These are phyloP conservation scores for Celastrina argiolus DNA, from an alignment of 2,888 invertebrate species.

Conservation along the genomic window DNA sequence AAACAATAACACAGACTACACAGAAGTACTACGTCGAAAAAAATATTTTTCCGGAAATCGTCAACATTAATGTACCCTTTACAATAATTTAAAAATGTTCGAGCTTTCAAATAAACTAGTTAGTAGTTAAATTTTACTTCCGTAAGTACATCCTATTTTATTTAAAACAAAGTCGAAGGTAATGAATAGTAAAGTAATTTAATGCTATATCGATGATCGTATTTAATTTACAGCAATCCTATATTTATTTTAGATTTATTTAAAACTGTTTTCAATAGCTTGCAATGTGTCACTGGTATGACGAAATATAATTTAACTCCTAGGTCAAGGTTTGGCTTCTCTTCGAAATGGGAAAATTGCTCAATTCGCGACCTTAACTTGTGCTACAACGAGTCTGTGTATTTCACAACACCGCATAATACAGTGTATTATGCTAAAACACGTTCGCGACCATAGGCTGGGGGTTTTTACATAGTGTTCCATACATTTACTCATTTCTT, in stretches of 20 bases:
- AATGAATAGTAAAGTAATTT: no score
- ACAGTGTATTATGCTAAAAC: slow-evolving; percentile 32
- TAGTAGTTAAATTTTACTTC: no score
- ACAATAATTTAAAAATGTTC: no score
- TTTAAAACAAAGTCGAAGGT: no score
- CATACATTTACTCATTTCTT: neutral
- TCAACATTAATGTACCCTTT: no score
- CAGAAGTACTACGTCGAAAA: no score
- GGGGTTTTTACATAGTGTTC: slow-evolving; percentile 20
- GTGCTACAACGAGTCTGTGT: slow-evolving; percentile 60
- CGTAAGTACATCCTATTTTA: no score
- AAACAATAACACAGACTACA: no score
- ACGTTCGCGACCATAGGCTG: slow-evolving; percentile 26
- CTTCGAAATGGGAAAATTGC: slow-evolving; percentile 77
- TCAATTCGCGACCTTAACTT: slow-evolving; percentile 72
- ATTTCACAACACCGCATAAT: slow-evolving; percentile 35
- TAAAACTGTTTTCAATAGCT: slow-evolving; percentile 30
- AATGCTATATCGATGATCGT: no score
- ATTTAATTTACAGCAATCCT: no score
- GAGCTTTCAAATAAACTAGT: no score
- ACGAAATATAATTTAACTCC: slow-evolving; percentile 70
- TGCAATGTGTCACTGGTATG: slow-evolving; percentile 55
- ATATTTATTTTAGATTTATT: neutral
- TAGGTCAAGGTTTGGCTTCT: slow-evolving; percentile 74
- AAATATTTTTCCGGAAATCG: no score